A percentile compares a stretch with the other conserved stretches of the same genome.
Conservation (phyloP, 2,113 vertebrate species). For the Greenwoodochromis staneri region DNA sequence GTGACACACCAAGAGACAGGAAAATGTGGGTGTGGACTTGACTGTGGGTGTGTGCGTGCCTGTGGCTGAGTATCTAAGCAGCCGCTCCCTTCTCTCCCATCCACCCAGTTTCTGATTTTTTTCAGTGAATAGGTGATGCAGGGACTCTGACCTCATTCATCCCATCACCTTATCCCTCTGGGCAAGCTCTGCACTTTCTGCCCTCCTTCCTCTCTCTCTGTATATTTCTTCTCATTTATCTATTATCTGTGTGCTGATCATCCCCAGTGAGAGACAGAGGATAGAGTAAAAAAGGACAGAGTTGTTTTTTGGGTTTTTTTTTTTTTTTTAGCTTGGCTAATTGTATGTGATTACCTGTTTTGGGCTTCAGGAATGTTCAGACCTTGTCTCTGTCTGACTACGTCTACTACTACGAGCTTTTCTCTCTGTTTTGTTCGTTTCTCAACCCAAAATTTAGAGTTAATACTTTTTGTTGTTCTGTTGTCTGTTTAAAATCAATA, state of each 20-base stretch:
- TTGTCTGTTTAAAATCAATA: neutral
- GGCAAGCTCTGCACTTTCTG: neutral
- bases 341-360: neutral
- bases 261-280: neutral
- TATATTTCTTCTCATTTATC: neutral
- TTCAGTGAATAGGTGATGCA: neutral
- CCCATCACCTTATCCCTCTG: neutral
- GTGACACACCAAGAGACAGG: neutral
- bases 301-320: neutral
- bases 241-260: neutral
- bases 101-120: neutral
- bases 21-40: neutral
- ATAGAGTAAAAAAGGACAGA: neutral
- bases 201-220: neutral
- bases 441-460: neutral
- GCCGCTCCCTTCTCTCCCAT: neutral
- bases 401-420: fast-evolving
- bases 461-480: neutral
- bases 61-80: neutral
- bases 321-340: neutral
- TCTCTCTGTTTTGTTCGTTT: neutral
- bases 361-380: neutral
- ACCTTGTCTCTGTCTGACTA: neutral
- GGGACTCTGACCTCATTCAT: neutral
- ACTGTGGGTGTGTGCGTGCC: neutral